Evolutionary conservation across 2,113 vertebrate species (phyloP).

Genomic region (Nyctibius bracteatus): DNA sequence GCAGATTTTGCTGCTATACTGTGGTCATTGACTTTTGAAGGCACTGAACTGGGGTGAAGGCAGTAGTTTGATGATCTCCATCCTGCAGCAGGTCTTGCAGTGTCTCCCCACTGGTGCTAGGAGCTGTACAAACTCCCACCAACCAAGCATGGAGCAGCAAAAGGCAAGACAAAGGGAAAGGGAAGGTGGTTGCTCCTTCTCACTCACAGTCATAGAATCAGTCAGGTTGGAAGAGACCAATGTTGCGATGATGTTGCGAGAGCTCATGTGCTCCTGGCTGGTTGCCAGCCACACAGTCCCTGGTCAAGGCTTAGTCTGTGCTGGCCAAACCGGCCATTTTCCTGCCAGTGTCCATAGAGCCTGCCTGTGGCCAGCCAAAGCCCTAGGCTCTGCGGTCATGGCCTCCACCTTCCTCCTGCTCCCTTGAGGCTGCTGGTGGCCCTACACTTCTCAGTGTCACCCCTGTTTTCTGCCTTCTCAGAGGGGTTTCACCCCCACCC

Average conservation of each 20-base stretch:
- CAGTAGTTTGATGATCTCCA: background rate
- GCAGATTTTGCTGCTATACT: background rate
- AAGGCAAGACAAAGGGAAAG: background rate
- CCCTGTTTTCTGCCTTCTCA: background rate
- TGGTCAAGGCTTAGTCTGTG: background rate
- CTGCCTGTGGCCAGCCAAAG: background rate
- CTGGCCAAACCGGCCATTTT: background rate
- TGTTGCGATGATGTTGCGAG: too few relatives aligned
- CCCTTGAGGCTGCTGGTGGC: background rate
- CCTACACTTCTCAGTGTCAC: background rate
- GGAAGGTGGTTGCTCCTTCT: background rate
- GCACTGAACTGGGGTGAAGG: background rate
- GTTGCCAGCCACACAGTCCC: background rate
- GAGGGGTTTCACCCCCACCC: background rate
- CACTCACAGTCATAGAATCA: too few relatives aligned
- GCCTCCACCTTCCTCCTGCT: background rate
- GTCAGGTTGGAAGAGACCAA: too few relatives aligned
- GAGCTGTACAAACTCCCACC: background rate
- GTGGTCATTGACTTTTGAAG: background rate
- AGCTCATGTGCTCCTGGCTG: rapidly evolving
- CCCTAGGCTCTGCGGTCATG: background rate
- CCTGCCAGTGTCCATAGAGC: background rate
- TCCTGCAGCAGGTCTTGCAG: background rate
- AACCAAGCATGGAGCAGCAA: background rate
- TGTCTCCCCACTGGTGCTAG: background rate